Conservation (phyloP, 2,113 vertebrate species). For the Ceuthmochares aereus region DNA sequence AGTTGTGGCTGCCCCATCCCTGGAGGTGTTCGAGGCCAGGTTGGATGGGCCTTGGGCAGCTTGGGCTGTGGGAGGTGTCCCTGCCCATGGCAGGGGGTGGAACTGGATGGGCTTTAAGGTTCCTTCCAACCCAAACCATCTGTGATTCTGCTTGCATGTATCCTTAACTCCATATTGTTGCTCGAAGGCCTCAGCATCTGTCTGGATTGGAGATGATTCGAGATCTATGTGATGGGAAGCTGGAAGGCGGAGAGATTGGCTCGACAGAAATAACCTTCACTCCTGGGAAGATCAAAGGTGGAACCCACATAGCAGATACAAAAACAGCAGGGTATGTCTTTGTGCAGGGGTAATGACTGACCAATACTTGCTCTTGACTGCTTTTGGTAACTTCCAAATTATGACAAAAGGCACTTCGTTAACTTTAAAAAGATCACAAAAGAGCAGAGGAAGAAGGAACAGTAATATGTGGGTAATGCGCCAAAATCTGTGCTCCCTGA, state of each 20-base stretch:
- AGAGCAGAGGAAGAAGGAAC: accelerated
- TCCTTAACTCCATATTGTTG: constrained; percentile 47
- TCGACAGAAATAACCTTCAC: constrained; percentile 89
- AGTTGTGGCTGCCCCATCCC: no score
- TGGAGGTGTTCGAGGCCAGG: no score
- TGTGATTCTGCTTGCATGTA: no score
- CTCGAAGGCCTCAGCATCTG: constrained; percentile 92
- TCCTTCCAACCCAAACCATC: no score
- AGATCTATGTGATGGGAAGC: constrained; percentile 87
- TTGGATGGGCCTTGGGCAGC: no score
- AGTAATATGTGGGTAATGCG: not conserved
- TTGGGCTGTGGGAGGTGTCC: no score
- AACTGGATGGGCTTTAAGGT: no score
- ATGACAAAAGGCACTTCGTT: not conserved
- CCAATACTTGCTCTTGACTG: not conserved
- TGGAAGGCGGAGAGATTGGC: constrained; percentile 89
- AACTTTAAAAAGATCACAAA: not conserved
- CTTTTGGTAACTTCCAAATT: not conserved
- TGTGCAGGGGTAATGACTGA: not conserved
- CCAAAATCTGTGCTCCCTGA: not conserved
- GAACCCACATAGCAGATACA: constrained; percentile 88
- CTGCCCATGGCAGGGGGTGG: no score
- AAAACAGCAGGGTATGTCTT: constrained; percentile 88
- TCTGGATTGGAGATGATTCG: constrained; percentile 90
- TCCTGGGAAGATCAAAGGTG: constrained; percentile 89